These are phyloP conservation scores for Sus scrofa DNA, from an alignment of 2,113 vertebrate species.

Conservation along the genomic window T2T-Sscrofa CM000821.6:52595001-52595500, in stretches of 20 bases:
- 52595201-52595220: not conserved
- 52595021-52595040: not conserved
- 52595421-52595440: not conserved
- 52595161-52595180: not conserved
- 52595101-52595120: not conserved
- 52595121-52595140: not conserved
- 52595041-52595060: not conserved
- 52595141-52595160: not conserved
- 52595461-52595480: not conserved
- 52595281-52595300: not conserved
- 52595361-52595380: not conserved
- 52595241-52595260: not conserved
- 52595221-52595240: not conserved
- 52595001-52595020: not conserved
- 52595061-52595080: not conserved
- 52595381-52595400: not conserved
- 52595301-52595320: not conserved
- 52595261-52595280: not conserved
- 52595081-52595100: not conserved
- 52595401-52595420: not conserved
- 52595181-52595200: not conserved
- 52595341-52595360: not conserved
- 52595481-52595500: not conserved
- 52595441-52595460: not conserved
- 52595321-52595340: not conserved